Evolutionary conservation across 2,888 invertebrate genomes (phyloP).

Genomic region (Hyalella azteca): DNA sequence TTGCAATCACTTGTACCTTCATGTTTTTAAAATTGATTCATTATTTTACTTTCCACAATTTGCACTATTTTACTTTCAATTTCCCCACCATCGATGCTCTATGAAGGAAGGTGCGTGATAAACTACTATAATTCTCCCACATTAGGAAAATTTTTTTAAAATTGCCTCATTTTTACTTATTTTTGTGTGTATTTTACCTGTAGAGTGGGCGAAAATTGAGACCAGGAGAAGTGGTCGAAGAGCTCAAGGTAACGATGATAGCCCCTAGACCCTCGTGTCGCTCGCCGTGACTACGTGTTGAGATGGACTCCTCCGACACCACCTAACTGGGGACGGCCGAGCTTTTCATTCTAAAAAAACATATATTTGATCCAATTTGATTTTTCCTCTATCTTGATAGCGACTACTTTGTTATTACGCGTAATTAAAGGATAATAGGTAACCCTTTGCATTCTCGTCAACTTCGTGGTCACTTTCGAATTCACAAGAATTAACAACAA

Average conservation of each 20-base stretch:
- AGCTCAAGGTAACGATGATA: constrained; percentile 51
- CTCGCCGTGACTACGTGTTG: background rate
- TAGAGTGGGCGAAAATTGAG: constrained; percentile 58
- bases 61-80: background rate
- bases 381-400: too few relatives aligned
- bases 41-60: background rate
- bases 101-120: background rate
- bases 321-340: too few relatives aligned
- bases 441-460: too few relatives aligned
- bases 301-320: background rate
- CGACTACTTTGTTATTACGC: too few relatives aligned
- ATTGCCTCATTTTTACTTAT: background rate
- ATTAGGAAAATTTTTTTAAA: background rate
- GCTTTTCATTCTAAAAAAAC: too few relatives aligned
- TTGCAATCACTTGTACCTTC: too few relatives aligned
- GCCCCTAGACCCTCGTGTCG: background rate
- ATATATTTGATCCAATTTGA: too few relatives aligned
- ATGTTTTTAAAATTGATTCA: too few relatives aligned
- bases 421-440: too few relatives aligned
- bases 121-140: background rate
- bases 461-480: too few relatives aligned
- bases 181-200: constrained; percentile 1
- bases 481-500: too few relatives aligned
- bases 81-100: background rate
- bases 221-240: constrained; percentile 57